Evolutionary conservation across 2,797 vertebrate species (phyloP).

Genomic region (Gymnothorax javanicus): DNA sequence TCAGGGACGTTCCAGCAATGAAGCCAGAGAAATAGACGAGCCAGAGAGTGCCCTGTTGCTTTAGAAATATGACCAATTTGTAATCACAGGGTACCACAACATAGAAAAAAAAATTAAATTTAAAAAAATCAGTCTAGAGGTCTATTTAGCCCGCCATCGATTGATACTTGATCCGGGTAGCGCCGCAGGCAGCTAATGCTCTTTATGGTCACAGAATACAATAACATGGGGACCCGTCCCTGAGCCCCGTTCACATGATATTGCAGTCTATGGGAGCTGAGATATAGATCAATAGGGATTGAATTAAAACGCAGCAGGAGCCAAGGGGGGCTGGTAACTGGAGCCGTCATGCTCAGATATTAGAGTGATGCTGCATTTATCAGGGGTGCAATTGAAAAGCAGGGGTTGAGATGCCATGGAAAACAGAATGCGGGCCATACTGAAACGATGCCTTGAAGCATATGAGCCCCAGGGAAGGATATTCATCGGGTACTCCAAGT

Average conservation of each 20-base stretch:
- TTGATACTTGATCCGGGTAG: conserved; percentile 72
- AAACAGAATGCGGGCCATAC: not conserved
- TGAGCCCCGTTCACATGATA: conserved; percentile 73
- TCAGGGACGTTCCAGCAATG: not conserved
- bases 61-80: conserved; percentile 52
- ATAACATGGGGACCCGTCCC: conserved; percentile 66
- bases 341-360: conserved; percentile 50
- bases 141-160: conserved; percentile 65
- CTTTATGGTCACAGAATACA: conserved; percentile 73
- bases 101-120: not conserved
- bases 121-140: conserved; percentile 37
- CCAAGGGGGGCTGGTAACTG: conserved; percentile 55
- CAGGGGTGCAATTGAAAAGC: conserved; percentile 25
- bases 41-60: conserved; percentile 42
- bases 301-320: conserved; percentile 72
- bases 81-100: conserved; percentile 34
- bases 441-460: not conserved
- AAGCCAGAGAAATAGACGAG: conserved; percentile 11
- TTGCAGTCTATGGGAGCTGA: conserved; percentile 69
- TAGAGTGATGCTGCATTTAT: conserved; percentile 44
- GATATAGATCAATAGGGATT: conserved; percentile 73
- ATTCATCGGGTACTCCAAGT: not conserved
- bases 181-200: conserved; percentile 72
- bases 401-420: not conserved
- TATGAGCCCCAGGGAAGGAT: not conserved